Evolutionary conservation across 2,113 vertebrate species (phyloP), one percentile per base, ranked within the genome.

Genomic region (Chlamydotis undulata): DNA sequence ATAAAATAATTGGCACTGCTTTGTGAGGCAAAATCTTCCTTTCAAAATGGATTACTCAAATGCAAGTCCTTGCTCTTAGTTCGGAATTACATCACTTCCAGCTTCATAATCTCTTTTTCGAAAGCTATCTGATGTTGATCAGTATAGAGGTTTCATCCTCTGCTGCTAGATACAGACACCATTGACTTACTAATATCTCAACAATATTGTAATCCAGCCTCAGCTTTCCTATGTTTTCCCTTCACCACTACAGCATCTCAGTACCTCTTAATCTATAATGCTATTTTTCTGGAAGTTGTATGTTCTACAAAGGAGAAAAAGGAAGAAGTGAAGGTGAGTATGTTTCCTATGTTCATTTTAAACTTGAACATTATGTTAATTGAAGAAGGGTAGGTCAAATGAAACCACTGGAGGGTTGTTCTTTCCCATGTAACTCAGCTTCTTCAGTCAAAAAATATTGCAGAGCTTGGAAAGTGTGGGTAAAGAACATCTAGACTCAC

Each of bases 1-100:
- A 96, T 86, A 70, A 97, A 96, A 90, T 94, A 87, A 93, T 82
- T 87, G 64, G 65, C 74, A 90, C 71, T 93, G 55, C 50, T 96
- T 96, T 96, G 71, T 95, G 75, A 93, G 87, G 28, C 88, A 90
- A 96, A 95, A 86, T 90, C 45, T 91, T 94, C 41, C 87, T 93
- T 94, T 89, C 86, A 91, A 75, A 93, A 88, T 26, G 16, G 57
- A 93, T 93, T 88, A 70, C 33, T 92, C 37, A 86, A 87, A 91
- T 80, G 39, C 29, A 92, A 93, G 68, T 78, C 35, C 14, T 74
- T 87, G 33, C 49, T 95, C 28, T 91, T 70, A 55, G 25, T 70
- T 93, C 59, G 68, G 57, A 92, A 81, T 89, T 87, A 18, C 22
- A 41, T 74, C 41, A 74, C 53, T 94, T 68, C 33, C 52, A 95